A percentile compares a stretch with the other conserved stretches of the same genome.
These are phyloP conservation scores for Carcina quercana DNA, from an alignment of 2,888 invertebrate genomes.

Conservation along the genomic window DNA sequence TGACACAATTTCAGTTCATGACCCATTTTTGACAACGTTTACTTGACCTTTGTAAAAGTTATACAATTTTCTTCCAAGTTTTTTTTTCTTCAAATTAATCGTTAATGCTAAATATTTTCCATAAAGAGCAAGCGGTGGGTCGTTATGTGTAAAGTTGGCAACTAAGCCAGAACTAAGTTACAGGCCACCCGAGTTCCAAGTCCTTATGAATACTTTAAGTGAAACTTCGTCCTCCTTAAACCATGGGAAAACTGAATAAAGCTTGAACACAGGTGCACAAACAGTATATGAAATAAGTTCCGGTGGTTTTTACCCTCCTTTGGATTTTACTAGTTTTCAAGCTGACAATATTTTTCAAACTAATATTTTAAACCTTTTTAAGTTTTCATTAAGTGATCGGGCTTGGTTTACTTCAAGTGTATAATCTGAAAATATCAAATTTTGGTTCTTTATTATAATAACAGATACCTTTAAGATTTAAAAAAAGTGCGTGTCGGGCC, in stretches of 20 bases:
- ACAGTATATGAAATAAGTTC: constrained; percentile 31
- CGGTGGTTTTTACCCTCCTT: constrained; percentile 14
- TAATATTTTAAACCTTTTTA: not conserved
- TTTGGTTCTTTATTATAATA: too few species aligned
- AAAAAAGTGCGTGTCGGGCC: too few species aligned
- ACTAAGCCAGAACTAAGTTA: constrained; percentile 18
- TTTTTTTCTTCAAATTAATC: too few species aligned
- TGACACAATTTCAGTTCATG: too few species aligned
- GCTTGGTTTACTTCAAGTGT: too few species aligned
- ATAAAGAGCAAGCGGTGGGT: constrained; percentile 14
- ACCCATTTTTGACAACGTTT: too few species aligned
- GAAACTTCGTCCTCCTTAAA: constrained; percentile 18
- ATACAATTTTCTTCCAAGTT: too few species aligned
- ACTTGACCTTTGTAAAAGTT: too few species aligned
- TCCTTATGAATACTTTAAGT: constrained; percentile 24
- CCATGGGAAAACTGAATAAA: constrained; percentile 30
- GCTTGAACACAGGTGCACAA: constrained; percentile 24
- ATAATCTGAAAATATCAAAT: too few species aligned
- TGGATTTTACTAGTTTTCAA: too few species aligned
- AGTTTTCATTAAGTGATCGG: too few species aligned
- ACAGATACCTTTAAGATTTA: too few species aligned
- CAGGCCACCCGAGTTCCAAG: constrained; percentile 13
- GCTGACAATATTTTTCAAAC: not conserved
- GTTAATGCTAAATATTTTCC: constrained; percentile 8
- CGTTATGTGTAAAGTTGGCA: constrained; percentile 19